Percentiles rank a stretch among this genome's conserved stretches.
Conservation (phyloP, 2,888 invertebrate species). For the Erynnis tages region DNA sequence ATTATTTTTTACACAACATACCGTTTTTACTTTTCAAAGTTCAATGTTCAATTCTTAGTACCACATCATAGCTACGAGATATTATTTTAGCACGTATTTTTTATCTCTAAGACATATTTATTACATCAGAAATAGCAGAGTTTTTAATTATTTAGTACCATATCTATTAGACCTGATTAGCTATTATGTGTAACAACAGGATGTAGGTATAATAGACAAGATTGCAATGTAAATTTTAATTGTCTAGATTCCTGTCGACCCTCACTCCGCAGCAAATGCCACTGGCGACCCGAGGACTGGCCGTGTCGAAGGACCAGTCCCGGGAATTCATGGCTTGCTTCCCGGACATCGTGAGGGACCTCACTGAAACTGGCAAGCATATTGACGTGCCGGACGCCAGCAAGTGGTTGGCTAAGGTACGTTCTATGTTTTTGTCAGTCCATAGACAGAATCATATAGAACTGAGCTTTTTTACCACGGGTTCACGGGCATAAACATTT, state of each 20-base stretch:
- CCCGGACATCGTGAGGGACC: slow-evolving; percentile 92
- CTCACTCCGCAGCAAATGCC: slow-evolving; percentile 83
- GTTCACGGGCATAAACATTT: slow-evolving; percentile 1
- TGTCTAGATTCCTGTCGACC: slow-evolving; percentile 81
- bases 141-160: background rate
- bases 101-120: background rate
- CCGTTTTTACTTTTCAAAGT: too few species aligned
- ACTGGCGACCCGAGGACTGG: slow-evolving; percentile 82
- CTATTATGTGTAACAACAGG: background rate
- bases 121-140: background rate
- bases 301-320: slow-evolving; percentile 90
- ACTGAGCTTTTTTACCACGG: slow-evolving; percentile 21
- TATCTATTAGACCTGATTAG: background rate
- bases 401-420: slow-evolving; percentile 90
- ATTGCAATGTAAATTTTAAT: slow-evolving; percentile 37
- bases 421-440: slow-evolving; percentile 55
- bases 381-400: slow-evolving; percentile 89
- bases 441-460: slow-evolving; percentile 43
- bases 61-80: too few species aligned
- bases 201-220: background rate
- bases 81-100: too few species aligned
- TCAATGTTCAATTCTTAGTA: too few species aligned
- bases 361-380: slow-evolving; percentile 88
- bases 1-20: too few species aligned
- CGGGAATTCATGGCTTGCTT: slow-evolving; percentile 94